A percentile compares a stretch with the other conserved stretches of the same genome.
Evolutionary conservation across 2,113 vertebrate genomes (phyloP).

Genomic region (Onychorhynchus coronatus): DNA sequence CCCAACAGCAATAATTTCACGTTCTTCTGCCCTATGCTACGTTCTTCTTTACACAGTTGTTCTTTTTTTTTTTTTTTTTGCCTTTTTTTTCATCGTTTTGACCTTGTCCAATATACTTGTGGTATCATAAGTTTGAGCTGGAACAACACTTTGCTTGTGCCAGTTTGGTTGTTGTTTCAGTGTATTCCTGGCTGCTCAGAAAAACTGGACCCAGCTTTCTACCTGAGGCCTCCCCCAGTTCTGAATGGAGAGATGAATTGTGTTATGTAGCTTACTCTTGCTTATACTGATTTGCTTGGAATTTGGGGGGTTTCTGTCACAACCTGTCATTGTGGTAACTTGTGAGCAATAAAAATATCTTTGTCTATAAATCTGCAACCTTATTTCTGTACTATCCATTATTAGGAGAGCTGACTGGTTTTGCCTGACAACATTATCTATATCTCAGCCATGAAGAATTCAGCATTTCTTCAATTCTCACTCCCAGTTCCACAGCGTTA

Average conservation of each 20-base stretch:
- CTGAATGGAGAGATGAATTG: not conserved
- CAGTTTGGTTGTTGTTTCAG: not conserved
- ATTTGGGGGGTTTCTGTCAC: accelerated
- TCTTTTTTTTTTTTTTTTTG: not conserved
- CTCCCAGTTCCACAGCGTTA: not conserved
- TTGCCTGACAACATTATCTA: not conserved
- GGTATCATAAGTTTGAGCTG: not conserved
- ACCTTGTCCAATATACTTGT: not conserved
- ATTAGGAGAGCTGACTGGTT: not conserved
- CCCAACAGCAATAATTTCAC: not conserved
- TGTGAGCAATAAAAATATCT: not conserved
- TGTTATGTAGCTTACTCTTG: not conserved
- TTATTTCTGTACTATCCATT: not conserved
- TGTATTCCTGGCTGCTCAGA: not conserved
- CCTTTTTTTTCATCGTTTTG: not conserved
- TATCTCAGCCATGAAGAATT: not conserved
- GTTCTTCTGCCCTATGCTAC: not conserved
- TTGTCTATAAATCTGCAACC: not conserved
- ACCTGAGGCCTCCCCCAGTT: not conserved
- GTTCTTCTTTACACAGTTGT: not conserved
- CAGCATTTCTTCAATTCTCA: not conserved
- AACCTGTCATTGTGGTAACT: not conserved
- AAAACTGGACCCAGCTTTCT: not conserved
- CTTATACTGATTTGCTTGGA: not conserved
- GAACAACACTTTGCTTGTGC: not conserved